These are phyloP conservation scores for Callosobruchus maculatus DNA, from an alignment of 2,888 invertebrate species.

Conservation along the genomic window DNA sequence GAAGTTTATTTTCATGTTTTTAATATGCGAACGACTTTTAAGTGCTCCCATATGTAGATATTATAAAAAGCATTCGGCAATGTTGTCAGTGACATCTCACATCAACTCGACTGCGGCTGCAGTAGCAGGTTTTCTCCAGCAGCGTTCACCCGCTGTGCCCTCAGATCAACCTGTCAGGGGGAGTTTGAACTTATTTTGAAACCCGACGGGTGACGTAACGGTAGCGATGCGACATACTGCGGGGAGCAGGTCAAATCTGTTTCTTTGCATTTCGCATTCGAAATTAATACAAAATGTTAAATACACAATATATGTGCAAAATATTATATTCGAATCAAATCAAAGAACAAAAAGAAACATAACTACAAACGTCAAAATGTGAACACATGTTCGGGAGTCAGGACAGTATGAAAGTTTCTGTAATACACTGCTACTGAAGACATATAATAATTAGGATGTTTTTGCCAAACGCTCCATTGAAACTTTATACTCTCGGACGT, in stretches of 20 bases:
- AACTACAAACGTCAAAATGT: no score
- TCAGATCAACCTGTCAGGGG: conserved; percentile 39
- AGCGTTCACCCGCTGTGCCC: conserved; percentile 34
- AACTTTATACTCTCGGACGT: no score
- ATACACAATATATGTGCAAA: no score
- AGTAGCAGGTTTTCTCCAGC: conserved; percentile 32
- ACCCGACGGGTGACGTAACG: neutral
- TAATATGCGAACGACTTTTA: neutral
- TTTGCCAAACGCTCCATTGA: no score
- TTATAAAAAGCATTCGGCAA: neutral
- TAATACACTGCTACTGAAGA: no score
- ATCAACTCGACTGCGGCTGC: conserved; percentile 16
- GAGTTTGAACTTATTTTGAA: neutral
- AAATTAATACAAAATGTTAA: neutral
- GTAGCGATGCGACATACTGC: neutral
- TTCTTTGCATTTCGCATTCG: neutral
- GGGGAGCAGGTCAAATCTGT: neutral
- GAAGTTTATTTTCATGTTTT: no score
- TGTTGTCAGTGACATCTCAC: neutral
- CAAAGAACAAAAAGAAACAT: no score
- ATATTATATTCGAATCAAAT: no score
- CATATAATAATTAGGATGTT: no score
- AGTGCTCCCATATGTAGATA: neutral
- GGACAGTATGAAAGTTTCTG: no score
- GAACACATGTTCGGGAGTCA: no score